Evolutionary conservation across 2,888 invertebrate species (phyloP).

Genomic region (Philereme vetulata): DNA sequence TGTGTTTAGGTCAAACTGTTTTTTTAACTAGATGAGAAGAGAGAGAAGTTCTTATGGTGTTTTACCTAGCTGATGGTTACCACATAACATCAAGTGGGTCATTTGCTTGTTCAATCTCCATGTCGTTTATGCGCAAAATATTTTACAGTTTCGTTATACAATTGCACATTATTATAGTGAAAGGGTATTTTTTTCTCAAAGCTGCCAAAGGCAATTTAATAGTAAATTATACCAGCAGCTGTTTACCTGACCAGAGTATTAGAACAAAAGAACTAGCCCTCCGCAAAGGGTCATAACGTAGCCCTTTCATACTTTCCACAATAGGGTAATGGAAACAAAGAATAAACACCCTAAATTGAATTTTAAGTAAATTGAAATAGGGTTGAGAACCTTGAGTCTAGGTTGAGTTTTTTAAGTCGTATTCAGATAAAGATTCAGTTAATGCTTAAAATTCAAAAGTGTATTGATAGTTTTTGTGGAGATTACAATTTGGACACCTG

Average conservation of each 20-base stretch:
- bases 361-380: background rate
- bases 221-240: conserved; percentile 31
- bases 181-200: conserved; percentile 17
- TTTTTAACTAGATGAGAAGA: no score
- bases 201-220: conserved; percentile 28
- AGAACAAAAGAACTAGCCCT: conserved; percentile 29
- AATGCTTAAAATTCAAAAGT: conserved; percentile 8
- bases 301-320: conserved; percentile 29
- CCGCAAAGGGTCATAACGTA: conserved; percentile 53
- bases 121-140: background rate
- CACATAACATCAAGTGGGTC: background rate
- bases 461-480: conserved; percentile 52
- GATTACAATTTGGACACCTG: conserved; percentile 59
- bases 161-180: background rate
- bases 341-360: background rate
- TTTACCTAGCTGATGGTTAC: no score
- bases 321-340: conserved; percentile 1
- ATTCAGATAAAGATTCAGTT: conserved; percentile 11
- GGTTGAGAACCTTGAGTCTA: background rate
- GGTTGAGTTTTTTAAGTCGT: conserved; percentile 6
- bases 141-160: background rate
- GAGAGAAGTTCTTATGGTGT: no score
- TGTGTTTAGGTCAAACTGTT: no score
- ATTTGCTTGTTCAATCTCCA: background rate
- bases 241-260: conserved; percentile 37